These are phyloP conservation scores for Calliopsis andreniformis DNA, from an alignment of 1,140 invertebrate genomes.

Conservation along the genomic window DNA sequence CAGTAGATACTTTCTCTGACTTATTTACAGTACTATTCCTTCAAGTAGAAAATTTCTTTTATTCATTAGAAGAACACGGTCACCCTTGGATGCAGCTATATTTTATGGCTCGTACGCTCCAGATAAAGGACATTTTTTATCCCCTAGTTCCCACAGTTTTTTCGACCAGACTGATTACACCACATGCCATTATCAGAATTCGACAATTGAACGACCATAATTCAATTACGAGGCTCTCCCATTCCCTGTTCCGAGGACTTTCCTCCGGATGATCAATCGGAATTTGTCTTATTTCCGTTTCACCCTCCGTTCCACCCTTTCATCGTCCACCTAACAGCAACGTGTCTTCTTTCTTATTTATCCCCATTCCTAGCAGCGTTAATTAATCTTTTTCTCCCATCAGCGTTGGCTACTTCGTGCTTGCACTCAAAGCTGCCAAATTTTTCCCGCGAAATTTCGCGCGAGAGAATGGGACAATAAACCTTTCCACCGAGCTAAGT, in stretches of 20 bases:
- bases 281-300: constrained; percentile 52
- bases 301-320: constrained; percentile 18
- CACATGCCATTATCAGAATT: constrained; percentile 18
- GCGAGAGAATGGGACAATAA: not conserved
- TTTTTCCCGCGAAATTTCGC: not conserved
- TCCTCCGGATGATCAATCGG: constrained; percentile 26
- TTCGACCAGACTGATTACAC: constrained; percentile 28
- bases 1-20: too few species aligned
- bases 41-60: too few species aligned
- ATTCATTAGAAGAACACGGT: too few species aligned
- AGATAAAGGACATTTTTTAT: not conserved
- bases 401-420: not conserved
- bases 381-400: constrained; percentile 45
- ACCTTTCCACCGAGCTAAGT: not conserved
- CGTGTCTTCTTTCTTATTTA: not conserved
- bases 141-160: not conserved
- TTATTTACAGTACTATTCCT: too few species aligned
- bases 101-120: not conserved
- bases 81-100: too few species aligned
- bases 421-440: not conserved
- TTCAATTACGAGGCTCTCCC: constrained; percentile 16
- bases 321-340: not conserved
- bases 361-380: constrained; percentile 16
- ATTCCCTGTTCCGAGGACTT: not conserved
- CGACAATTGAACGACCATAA: constrained; percentile 35